phyloP scores from a whole-genome alignment of 2,888 invertebrate genomes.

The Siphlonurus alternatus region DNA sequence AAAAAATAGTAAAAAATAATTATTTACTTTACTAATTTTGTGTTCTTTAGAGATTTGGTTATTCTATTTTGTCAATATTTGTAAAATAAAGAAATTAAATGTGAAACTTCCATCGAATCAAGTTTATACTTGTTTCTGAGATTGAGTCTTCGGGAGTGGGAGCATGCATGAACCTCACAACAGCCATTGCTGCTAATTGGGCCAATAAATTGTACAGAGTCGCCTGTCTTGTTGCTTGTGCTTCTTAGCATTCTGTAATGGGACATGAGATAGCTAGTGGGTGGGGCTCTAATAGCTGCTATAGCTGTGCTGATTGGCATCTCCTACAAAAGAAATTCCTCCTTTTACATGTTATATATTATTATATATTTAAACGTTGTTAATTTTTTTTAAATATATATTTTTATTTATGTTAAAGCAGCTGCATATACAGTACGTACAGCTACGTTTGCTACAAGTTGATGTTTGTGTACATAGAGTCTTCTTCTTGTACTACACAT shows the following conservation, averaged over 20 bases:
- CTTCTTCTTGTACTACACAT: background rate
- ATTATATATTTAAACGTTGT: background rate
- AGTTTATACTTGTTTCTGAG: too few species aligned
- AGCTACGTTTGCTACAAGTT: background rate
- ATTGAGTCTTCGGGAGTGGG: too few species aligned
- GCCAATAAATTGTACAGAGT: conserved; percentile 30
- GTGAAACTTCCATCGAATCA: too few species aligned
- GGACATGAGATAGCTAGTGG: background rate
- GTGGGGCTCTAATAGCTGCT: background rate
- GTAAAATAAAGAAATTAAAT: too few species aligned
- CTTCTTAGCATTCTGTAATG: background rate
- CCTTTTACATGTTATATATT: background rate
- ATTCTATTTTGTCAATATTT: too few species aligned
- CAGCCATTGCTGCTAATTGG: conserved; percentile 28
- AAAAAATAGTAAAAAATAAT: too few species aligned
- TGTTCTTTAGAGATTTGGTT: too few species aligned
- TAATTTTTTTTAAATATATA: background rate
- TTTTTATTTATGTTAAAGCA: background rate
- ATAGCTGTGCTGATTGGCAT: background rate
- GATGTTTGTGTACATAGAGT: background rate
- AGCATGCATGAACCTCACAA: too few species aligned
- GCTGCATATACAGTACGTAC: background rate
- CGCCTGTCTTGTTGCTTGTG: conserved; percentile 6
- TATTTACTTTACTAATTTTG: too few species aligned
- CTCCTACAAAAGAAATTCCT: background rate